Base-by-base conservation (phyloP, 2,888 invertebrate genomes). In the Macaria notata region DNA sequence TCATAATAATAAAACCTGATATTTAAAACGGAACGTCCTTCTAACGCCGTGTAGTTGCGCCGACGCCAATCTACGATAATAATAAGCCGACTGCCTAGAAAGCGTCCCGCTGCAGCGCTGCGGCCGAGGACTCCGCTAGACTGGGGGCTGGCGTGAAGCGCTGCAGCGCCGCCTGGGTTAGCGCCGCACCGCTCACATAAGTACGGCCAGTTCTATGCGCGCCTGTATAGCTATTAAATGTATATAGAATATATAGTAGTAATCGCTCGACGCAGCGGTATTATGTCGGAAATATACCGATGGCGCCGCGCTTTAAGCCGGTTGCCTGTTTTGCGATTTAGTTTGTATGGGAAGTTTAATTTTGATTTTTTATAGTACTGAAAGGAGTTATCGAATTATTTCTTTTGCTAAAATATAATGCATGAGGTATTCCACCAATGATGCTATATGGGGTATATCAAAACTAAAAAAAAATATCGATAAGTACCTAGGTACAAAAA, bases 1-100 rank as follows among this genome's bases (percentile, higher is more conserved):
- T 91, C 91, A 91, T 91, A 91, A 91, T 91, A 91, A 91, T 91
- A 91, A 91, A 91, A 91, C 91, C 91, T 90, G 91, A 91, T 91
- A 91, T 91, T 91, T 91, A 91, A 91, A 91, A 91, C 91, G 91
- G 91, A 91, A 91, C 91, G 91, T 91, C 91, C 91, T 91, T 91
- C 91, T 91, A 91, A 91, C 91, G 90, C 89, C 88, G 91, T 90
- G 90, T 91, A 91, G 91, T 91, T 91, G 91, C 91, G 91, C 91
- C 91, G 91, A 91, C 91, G 91, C 91, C 91, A 91, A 91, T 91
- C 91, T 91, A 91, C 91, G 90, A 91, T 91, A 91, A 91, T 91
- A 91, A 91, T 91, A 91, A 91, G 90, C 88, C 87, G 86, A 78
- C 83, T 80, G 81, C 82, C 81, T 69, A 78, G 77, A 76, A 72